phyloP scores from a whole-genome alignment of 2,113 vertebrate genomes.

The Etheostoma spectabile region DNA sequence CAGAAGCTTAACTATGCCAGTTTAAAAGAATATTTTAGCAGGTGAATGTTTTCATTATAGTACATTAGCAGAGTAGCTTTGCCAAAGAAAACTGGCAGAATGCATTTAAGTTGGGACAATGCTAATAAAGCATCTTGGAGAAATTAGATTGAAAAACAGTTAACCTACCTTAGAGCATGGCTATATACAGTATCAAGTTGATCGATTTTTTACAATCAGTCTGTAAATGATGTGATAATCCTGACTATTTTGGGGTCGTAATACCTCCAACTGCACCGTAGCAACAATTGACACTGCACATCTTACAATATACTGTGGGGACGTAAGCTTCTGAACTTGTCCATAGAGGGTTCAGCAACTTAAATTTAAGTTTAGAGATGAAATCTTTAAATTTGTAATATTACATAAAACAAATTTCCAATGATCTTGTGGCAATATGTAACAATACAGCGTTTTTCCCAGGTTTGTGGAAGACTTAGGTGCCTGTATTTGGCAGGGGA shows the following conservation, averaged over 20 bases:
- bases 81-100: conserved; percentile 22
- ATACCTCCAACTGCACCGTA: background rate
- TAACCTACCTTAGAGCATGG: conserved; percentile 33
- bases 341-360: background rate
- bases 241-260: conserved; percentile 6
- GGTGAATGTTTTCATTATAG: conserved; percentile 20
- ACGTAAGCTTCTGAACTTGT: background rate
- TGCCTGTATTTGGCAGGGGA: no score
- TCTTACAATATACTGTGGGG: background rate
- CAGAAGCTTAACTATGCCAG: conserved; percentile 26
- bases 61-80: conserved; percentile 44
- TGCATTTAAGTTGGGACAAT: conserved; percentile 1
- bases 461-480: no score
- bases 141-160: conserved; percentile 23
- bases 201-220: conserved; percentile 12
- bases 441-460: background rate
- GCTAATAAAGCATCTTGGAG: conserved; percentile 13
- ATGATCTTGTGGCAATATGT: background rate
- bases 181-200: conserved; percentile 1
- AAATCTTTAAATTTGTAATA: no score
- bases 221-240: conserved; percentile 9
- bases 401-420: no score
- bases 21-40: conserved; percentile 48
- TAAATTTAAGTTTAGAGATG: background rate
- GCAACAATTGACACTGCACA: conserved; percentile 14